A percentile compares a stretch with the other conserved stretches of the same genome.
Conservation (phyloP, 2,888 invertebrate genomes). For the Thecocarcelia acutangulata region DNA sequence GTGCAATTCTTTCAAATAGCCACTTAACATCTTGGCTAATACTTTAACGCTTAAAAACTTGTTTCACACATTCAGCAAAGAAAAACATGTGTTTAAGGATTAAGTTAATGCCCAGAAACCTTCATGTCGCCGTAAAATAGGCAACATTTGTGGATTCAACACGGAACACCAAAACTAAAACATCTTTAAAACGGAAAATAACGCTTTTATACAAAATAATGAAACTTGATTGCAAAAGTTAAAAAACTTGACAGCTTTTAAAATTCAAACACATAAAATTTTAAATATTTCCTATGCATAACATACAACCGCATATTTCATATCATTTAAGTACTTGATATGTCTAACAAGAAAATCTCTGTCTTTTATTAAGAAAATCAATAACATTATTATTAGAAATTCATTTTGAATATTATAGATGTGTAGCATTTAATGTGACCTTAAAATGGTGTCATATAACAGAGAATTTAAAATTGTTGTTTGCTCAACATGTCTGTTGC, state of each 20-base stretch:
- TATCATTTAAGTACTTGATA: constrained; percentile 7
- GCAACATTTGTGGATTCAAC: constrained; percentile 37
- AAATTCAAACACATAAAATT: too few species aligned
- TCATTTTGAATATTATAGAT: not conserved
- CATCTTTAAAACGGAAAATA: too few species aligned
- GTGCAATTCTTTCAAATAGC: too few species aligned
- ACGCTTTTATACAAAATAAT: too few species aligned
- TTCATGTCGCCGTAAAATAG: constrained; percentile 42
- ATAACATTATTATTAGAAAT: constrained; percentile 9
- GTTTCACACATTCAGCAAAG: constrained; percentile 5
- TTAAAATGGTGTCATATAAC: constrained; percentile 20
- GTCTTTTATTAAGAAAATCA: constrained; percentile 11
- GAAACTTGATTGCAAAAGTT: too few species aligned
- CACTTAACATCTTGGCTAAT: too few species aligned
- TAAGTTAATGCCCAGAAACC: not conserved
- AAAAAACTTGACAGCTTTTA: too few species aligned
- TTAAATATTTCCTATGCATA: too few species aligned
- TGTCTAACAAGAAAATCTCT: constrained; percentile 13
- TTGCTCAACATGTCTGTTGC: constrained; percentile 38
- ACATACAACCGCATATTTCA: too few species aligned
- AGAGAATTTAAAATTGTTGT: not conserved
- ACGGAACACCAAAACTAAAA: not conserved
- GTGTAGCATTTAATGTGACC: constrained; percentile 25
- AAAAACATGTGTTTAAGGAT: constrained; percentile 39
- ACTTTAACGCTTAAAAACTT: not conserved